phyloP scores from a whole-genome alignment of 2,113 vertebrate genomes.

The Lipotes vexillifer region DNA sequence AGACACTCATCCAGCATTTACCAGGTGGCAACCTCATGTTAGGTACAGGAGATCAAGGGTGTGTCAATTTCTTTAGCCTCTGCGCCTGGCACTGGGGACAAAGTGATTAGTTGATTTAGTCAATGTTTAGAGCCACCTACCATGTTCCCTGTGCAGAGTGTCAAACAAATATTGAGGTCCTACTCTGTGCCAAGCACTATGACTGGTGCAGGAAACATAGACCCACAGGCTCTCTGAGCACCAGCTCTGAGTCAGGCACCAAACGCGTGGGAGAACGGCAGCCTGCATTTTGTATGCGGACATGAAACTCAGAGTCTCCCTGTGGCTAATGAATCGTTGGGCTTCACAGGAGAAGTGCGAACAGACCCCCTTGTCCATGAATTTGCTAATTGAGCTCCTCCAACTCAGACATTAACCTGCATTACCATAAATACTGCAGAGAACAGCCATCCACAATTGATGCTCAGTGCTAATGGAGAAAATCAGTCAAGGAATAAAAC shows the following conservation, averaged over 20 bases:
- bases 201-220: background rate
- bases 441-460: background rate
- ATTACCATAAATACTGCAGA: conserved; percentile 67
- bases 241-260: background rate
- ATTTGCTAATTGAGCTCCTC: conserved; percentile 73
- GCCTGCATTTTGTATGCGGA: conserved; percentile 5
- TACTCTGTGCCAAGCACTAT: background rate
- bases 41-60: background rate
- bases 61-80: background rate
- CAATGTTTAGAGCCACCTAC: background rate
- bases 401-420: conserved; percentile 69
- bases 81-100: background rate
- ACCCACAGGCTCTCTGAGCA: background rate
- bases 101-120: background rate
- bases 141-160: background rate
- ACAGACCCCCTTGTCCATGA: conserved; percentile 61
- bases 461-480: conserved; percentile 30
- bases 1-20: background rate
- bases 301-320: background rate
- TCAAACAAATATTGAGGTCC: background rate
- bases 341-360: conserved; percentile 41
- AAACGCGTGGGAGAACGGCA: rapidly evolving
- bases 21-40: background rate
- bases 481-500: conserved; percentile 59
- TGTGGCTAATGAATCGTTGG: conserved; percentile 52